These are phyloP conservation scores for Chaenocephalus aceratus DNA, from an alignment of 2,113 vertebrate species.

Conservation along the genomic window DNA sequence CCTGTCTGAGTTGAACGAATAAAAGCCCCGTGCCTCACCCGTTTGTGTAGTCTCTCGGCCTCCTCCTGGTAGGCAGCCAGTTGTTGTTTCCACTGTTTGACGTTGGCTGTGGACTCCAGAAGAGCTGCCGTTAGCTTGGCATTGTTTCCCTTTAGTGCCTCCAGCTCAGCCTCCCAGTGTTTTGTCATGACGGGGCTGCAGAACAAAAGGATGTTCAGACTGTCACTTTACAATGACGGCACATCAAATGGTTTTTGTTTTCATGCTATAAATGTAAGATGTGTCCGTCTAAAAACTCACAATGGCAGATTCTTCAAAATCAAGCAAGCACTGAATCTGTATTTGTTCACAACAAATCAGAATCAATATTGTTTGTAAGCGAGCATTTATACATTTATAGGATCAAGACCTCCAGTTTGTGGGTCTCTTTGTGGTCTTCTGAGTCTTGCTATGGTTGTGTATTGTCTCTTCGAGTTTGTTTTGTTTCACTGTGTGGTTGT, in stretches of 20 bases:
- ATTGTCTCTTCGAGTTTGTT: background rate
- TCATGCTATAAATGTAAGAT: background rate
- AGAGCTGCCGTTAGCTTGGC: constrained; percentile 97
- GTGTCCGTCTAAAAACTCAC: background rate
- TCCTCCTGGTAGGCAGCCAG: constrained; percentile 98
- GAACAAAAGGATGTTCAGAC: constrained; percentile 21
- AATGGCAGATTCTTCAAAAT: background rate
- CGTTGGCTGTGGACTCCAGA: constrained; percentile 98
- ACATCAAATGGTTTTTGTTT: background rate
- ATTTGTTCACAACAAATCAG: background rate
- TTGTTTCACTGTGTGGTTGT: background rate
- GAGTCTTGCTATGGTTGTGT: background rate
- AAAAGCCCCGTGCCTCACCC: constrained; percentile 82
- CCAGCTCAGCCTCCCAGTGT: constrained; percentile 98
- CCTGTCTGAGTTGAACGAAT: constrained; percentile 34
- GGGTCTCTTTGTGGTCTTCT: background rate
- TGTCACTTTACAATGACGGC: constrained; percentile 26
- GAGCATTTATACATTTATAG: background rate
- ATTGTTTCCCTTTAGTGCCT: constrained; percentile 97
- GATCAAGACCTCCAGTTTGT: background rate
- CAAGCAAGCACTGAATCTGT: background rate
- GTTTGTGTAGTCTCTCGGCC: constrained; percentile 96
- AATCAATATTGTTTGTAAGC: background rate
- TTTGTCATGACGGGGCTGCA: constrained; percentile 89
- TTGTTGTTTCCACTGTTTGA: constrained; percentile 99